Evolutionary conservation across 2,888 invertebrate species (phyloP), one percentile per base, ranked within the genome.

Genomic region (Eupithecia centaureata): DNA sequence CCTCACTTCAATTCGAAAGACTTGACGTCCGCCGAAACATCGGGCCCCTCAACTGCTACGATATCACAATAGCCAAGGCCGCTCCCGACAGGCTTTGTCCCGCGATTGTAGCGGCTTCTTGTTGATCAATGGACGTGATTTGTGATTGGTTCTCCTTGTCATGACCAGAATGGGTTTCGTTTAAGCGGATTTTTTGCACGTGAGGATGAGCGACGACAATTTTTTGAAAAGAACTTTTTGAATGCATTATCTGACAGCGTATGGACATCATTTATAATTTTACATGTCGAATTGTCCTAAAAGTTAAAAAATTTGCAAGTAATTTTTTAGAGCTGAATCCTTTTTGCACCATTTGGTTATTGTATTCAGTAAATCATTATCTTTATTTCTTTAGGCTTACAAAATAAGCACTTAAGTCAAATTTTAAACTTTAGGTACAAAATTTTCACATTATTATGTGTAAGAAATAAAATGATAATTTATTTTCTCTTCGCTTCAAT

Each of bases 1-100:
- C 10, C 22, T 8, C 47, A 47, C 47, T 22, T 42, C 18, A 8
- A 42, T 57, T 42, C 13, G 32, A 58, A 33, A 27, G 52, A 56
- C 61, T 12, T 61, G 7, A 18, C n/a, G 47, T 47, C 47, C 47
- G 47, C 47, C 22, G 47, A 22, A 47, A 47, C 22, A 47, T 22
- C 30, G 32, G 35, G 56, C 63, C 51, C 54, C 52, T 54, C 35
- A 68, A 28, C 59, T 51, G 42, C 63, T 51, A 63, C 59, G 65
- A 13, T 30, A 47, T 30, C 32, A 69, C 69, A 69, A 69, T 63
- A 54, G 65, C 51, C 65, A 69, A 69, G 69, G 69, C 38, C 63
- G 32, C 27, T 65, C 69, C 61, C 42, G 65, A 47, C 60, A 63
- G 30, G 27, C 70, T 63, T 70, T 67, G 70, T 70, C 47, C 60